phyloP scores from a whole-genome alignment of 2,888 invertebrate genomes.

The Axea sp. region DNA sequence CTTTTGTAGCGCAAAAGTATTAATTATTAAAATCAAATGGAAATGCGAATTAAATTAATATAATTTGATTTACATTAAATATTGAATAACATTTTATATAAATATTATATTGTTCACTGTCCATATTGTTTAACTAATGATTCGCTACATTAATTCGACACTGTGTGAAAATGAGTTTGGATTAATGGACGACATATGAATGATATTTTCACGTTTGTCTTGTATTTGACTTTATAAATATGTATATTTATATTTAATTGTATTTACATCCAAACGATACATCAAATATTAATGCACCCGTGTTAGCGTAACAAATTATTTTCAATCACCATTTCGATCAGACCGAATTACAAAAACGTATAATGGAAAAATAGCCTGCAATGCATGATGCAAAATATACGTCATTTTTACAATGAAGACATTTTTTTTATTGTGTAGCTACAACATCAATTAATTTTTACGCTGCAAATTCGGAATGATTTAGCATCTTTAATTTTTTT shows the following conservation, averaged over 20 bases:
- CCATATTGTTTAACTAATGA: constrained; percentile 29
- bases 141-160: constrained; percentile 1
- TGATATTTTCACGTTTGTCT: constrained; percentile 7
- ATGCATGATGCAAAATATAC: constrained; percentile 3
- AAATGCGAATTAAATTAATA: no score
- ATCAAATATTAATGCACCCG: constrained; percentile 26
- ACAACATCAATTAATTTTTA: no score
- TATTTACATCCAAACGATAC: constrained; percentile 18
- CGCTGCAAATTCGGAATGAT: no score
- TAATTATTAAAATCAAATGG: no score
- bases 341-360: constrained; percentile 6
- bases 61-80: no score
- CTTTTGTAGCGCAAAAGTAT: no score
- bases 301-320: constrained; percentile 27
- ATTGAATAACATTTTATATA: background rate
- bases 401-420: background rate
- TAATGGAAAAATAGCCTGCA: constrained; percentile 10
- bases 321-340: constrained; percentile 2
- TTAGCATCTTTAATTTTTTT: no score
- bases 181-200: constrained; percentile 24
- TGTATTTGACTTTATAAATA: constrained; percentile 25
- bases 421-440: constrained; percentile 14
- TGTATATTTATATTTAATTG: constrained; percentile 34
- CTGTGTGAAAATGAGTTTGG: constrained; percentile 11
- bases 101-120: constrained; percentile 12